Evolutionary conservation across 2,113 vertebrate genomes (phyloP).

Genomic region (Eretmochelys imbricata): DNA sequence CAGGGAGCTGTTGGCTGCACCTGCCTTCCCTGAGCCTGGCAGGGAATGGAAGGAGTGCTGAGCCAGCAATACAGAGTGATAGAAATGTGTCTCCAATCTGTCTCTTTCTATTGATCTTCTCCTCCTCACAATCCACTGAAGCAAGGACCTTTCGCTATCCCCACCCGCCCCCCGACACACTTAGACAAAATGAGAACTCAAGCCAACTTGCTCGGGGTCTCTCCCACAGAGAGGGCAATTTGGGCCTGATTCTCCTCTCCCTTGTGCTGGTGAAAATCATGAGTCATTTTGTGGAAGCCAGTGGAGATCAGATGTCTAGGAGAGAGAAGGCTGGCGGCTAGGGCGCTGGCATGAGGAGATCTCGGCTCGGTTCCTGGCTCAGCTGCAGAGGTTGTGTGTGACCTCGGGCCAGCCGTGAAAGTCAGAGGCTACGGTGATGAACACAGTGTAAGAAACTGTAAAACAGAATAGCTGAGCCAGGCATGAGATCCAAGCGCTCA

Average conservation of each 20-base stretch:
- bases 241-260: neutral
- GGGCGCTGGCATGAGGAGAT: neutral
- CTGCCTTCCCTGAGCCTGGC: neutral
- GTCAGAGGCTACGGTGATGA: neutral
- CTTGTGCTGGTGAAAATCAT: neutral
- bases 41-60: neutral
- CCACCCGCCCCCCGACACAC: neutral
- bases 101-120: slow-evolving; percentile 71
- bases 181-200: neutral
- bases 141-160: neutral
- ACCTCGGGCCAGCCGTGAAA: neutral
- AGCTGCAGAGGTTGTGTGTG: neutral
- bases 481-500: neutral
- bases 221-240: neutral
- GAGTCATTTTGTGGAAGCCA: neutral
- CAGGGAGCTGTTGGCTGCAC: slow-evolving; percentile 1
- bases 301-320: neutral
- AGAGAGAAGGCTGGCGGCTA: neutral
- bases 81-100: slow-evolving; percentile 62
- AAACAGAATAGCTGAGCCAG: neutral
- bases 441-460: neutral
- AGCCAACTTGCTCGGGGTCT: neutral
- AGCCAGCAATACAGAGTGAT: neutral
- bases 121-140: neutral
- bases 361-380: neutral